These are phyloP conservation scores for Muscicapa comitata DNA, from an alignment of 2,797 vertebrate species.

Conservation along the genomic window DNA sequence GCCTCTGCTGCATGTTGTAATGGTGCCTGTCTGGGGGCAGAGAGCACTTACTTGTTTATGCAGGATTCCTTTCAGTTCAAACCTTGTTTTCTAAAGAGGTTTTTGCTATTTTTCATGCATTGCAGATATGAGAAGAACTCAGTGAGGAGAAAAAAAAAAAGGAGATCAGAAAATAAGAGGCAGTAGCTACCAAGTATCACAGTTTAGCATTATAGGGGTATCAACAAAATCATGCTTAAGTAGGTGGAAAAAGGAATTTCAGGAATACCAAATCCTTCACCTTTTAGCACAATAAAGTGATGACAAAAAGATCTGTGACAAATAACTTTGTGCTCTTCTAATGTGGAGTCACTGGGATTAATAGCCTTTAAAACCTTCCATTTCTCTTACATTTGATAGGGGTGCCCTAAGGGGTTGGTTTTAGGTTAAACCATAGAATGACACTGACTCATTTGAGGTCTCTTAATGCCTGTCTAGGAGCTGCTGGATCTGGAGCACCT, in stretches of 20 bases:
- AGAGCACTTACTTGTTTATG: neutral
- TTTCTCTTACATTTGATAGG: constrained; percentile 15
- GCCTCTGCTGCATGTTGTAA: neutral
- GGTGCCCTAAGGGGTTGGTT: neutral
- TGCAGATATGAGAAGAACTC: neutral
- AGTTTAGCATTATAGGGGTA: neutral
- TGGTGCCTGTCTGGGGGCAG: neutral
- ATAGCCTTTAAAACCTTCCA: constrained; percentile 36
- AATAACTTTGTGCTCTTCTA: constrained; percentile 35
- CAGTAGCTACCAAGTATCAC: neutral
- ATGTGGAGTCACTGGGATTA: constrained; percentile 4
- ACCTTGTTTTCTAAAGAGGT: neutral
- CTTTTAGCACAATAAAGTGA: neutral
- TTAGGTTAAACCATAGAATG: constrained; percentile 41
- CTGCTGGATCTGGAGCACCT: constrained; percentile 35
- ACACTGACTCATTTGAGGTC: constrained; percentile 37
- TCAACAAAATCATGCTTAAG: neutral
- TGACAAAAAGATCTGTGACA: constrained; percentile 7
- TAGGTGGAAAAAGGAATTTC: neutral
- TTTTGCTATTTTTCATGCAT: neutral
- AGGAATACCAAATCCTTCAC: neutral
- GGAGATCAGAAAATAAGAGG: neutral
- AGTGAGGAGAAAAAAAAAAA: neutral
- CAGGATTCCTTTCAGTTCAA: neutral
- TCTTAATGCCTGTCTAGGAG: constrained; percentile 45